Evolutionary conservation across 2,797 vertebrate genomes (phyloP).

Genomic region (Danio albolineatus): DNA sequence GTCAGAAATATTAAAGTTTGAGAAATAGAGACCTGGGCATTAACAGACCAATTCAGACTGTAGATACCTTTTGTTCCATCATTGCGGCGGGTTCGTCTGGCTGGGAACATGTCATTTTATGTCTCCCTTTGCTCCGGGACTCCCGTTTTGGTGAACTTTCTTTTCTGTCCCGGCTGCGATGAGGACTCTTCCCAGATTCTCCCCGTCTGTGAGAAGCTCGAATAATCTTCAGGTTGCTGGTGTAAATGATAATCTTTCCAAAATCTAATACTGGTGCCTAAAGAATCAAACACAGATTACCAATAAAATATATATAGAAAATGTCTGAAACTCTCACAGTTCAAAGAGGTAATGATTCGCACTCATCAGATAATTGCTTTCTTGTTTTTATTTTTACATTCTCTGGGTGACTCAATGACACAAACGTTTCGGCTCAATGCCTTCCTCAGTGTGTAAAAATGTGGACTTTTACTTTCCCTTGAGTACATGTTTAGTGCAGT

Average conservation of each 20-base stretch:
- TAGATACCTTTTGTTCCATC: slow-evolving; percentile 42
- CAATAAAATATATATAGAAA: slow-evolving; percentile 5
- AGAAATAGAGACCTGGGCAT: background rate
- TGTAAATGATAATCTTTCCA: slow-evolving; percentile 98
- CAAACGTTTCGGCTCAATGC: no score
- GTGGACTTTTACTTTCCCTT: no score
- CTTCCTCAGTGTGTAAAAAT: no score
- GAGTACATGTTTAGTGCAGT: no score
- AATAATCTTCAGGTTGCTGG: slow-evolving; percentile 95
- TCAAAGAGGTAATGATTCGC: no score
- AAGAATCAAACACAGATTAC: background rate
- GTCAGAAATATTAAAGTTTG: no score
- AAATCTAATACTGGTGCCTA: slow-evolving; percentile 89
- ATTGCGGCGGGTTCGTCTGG: slow-evolving; percentile 38
- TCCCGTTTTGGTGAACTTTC: slow-evolving; percentile 61
- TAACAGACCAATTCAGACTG: background rate
- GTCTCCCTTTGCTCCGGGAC: slow-evolving; percentile 27
- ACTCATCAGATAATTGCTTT: no score
- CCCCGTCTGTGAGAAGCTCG: slow-evolving; percentile 83
- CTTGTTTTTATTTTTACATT: no score
- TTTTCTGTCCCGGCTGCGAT: slow-evolving; percentile 68
- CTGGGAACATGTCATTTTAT: slow-evolving; percentile 25
- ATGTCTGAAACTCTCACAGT: no score
- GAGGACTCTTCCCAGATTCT: slow-evolving; percentile 71
- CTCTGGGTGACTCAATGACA: no score